Percentiles rank a stretch among this genome's conserved stretches.
These are phyloP conservation scores for Meandrusa payeni DNA, from an alignment of 2,888 invertebrate genomes.

Conservation along the genomic window DNA sequence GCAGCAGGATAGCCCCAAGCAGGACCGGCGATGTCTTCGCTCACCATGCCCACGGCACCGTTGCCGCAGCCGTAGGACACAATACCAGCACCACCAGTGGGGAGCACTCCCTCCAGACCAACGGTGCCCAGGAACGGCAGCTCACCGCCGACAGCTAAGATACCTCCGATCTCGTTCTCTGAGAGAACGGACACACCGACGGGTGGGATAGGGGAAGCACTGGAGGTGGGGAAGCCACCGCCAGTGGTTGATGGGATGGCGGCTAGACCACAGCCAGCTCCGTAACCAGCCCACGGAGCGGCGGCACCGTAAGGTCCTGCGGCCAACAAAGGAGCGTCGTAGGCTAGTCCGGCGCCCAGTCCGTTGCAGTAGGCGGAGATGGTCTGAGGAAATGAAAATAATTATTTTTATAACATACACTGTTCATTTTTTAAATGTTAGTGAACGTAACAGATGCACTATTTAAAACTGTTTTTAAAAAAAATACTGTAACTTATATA, in stretches of 20 bases:
- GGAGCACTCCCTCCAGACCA: too few relatives aligned
- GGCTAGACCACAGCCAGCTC: slow-evolving; percentile 24
- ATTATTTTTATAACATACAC: too few relatives aligned
- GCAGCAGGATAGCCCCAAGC: slow-evolving; percentile 13
- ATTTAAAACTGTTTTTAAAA: too few relatives aligned
- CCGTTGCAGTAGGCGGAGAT: neutral
- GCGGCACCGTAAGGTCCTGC: too few relatives aligned
- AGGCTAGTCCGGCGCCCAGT: neutral
- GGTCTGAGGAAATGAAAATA: neutral
- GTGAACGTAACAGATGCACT: too few relatives aligned
- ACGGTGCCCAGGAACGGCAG: slow-evolving; percentile 27
- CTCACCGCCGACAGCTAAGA: slow-evolving; percentile 24
- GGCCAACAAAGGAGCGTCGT: slow-evolving; percentile 1
- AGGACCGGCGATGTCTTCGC: slow-evolving; percentile 20
- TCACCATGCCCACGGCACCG: slow-evolving; percentile 18
- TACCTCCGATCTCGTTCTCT: slow-evolving; percentile 35
- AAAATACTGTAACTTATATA: too few relatives aligned
- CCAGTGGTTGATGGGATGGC: slow-evolving; percentile 8
- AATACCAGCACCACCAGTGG: slow-evolving; percentile 30
- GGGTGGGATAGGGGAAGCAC: slow-evolving; percentile 32
- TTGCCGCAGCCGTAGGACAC: slow-evolving; percentile 31
- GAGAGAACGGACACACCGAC: slow-evolving; percentile 31
- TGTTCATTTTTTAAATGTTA: too few relatives aligned
- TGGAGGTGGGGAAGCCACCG: too few relatives aligned
- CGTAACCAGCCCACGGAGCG: slow-evolving; percentile 20